phyloP scores from a whole-genome alignment of 2,113 vertebrate genomes.

The pig (Sus scrofa) region T2T-Sscrofa CM000820.6:3208501-3209000 shows the following conservation, averaged over 20 bases:
- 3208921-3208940: background rate
- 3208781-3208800: background rate
- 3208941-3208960: constrained; percentile 1
- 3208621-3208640: background rate
- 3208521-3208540: background rate
- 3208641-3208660: background rate
- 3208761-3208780: background rate
- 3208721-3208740: background rate
- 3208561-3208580: background rate
- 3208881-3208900: constrained; percentile 5
- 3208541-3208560: constrained; percentile 37
- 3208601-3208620: background rate
- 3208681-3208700: background rate
- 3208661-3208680: background rate
- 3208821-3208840: constrained; percentile 47
- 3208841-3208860: background rate
- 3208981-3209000: background rate
- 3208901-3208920: constrained; percentile 36
- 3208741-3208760: background rate
- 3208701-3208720: background rate
- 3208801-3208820: background rate
- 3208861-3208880: constrained; percentile 22
- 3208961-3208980: background rate
- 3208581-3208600: constrained; percentile 41
- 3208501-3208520: constrained; percentile 27